A percentile compares a stretch with the other conserved stretches of the same genome.
Conservation (phyloP, 2,888 invertebrate species). For the Patella ulyssiponensis region DNA sequence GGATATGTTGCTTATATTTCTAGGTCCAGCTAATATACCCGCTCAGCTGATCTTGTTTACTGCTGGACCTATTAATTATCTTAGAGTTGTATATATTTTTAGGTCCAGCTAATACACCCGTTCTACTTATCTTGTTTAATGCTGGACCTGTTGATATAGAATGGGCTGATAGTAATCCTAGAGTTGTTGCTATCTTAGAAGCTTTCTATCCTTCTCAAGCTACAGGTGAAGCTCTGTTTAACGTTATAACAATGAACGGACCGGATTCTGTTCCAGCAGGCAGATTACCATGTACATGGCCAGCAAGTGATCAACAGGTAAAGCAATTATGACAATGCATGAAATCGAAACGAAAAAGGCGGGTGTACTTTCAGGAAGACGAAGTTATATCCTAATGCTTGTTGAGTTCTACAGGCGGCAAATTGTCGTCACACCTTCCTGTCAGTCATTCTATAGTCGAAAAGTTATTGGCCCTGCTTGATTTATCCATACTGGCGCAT, state of each 20-base stretch:
- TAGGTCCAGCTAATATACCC: conserved; percentile 20
- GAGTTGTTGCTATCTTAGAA: conserved; percentile 52
- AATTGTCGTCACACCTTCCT: too few species aligned
- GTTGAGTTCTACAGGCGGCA: too few species aligned
- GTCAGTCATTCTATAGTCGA: too few species aligned
- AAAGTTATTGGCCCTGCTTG: too few species aligned
- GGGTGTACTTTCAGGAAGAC: too few species aligned
- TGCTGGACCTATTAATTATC: conserved; percentile 64
- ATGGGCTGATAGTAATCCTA: conserved; percentile 39
- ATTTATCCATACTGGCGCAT: too few species aligned
- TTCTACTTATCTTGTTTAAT: conserved; percentile 54
- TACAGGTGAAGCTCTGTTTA: conserved; percentile 57
- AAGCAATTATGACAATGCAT: not conserved
- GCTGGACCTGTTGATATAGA: conserved; percentile 52
- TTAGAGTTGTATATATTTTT: conserved; percentile 33
- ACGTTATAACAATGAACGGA: conserved; percentile 46
- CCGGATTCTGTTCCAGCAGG: conserved; percentile 56
- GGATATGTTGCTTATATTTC: conserved; percentile 39
- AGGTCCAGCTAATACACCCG: conserved; percentile 32
- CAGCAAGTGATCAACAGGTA: conserved; percentile 31
- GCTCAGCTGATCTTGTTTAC: conserved; percentile 60
- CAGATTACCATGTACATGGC: conserved; percentile 66
- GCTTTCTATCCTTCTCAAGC: conserved; percentile 67
- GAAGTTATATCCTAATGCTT: too few species aligned
- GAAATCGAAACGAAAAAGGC: too few species aligned